Conservation (phyloP, 1,140 invertebrate species). For the Cryptotermes secundus region DNA sequence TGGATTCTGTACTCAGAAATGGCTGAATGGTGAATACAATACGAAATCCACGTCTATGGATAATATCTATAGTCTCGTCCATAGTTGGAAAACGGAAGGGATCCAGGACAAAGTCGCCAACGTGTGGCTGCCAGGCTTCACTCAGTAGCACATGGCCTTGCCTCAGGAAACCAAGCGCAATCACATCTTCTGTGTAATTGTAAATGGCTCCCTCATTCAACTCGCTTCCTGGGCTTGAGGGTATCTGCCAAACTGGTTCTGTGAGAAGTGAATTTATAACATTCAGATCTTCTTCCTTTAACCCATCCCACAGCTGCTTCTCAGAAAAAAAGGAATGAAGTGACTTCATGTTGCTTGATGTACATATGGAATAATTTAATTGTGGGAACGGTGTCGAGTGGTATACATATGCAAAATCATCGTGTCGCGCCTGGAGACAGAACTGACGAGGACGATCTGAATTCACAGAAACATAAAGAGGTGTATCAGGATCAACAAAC, state of each 20-base stretch:
- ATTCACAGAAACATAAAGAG: conserved; percentile 76
- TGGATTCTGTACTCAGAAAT: conserved; percentile 81
- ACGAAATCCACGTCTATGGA: conserved; percentile 79
- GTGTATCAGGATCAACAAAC: conserved; percentile 71
- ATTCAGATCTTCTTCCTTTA: conserved; percentile 71
- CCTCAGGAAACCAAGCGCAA: conserved; percentile 68
- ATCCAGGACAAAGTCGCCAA: conserved; percentile 77
- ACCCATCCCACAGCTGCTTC: conserved; percentile 76
- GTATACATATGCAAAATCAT: conserved; percentile 76
- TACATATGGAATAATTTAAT: conserved; percentile 84
- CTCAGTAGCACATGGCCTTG: conserved; percentile 80
- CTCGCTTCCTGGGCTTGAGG: conserved; percentile 60
- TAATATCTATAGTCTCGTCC: conserved; percentile 74
- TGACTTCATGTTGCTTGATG: conserved; percentile 71
- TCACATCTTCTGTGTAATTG: conserved; percentile 80
- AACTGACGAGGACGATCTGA: conserved; percentile 54
- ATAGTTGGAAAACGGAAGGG: conserved; percentile 69
- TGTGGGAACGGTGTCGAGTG: conserved; percentile 61
- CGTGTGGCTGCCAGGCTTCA: conserved; percentile 79
- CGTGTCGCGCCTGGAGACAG: conserved; percentile 71
- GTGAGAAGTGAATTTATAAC: conserved; percentile 72
- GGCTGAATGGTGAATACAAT: conserved; percentile 82
- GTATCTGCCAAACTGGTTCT: conserved; percentile 83
- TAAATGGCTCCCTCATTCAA: conserved; percentile 68
- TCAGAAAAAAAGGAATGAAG: conserved; percentile 72